Conservation (phyloP, 2,113 vertebrate species). For the Aldabrachelys gigantea region DNA sequence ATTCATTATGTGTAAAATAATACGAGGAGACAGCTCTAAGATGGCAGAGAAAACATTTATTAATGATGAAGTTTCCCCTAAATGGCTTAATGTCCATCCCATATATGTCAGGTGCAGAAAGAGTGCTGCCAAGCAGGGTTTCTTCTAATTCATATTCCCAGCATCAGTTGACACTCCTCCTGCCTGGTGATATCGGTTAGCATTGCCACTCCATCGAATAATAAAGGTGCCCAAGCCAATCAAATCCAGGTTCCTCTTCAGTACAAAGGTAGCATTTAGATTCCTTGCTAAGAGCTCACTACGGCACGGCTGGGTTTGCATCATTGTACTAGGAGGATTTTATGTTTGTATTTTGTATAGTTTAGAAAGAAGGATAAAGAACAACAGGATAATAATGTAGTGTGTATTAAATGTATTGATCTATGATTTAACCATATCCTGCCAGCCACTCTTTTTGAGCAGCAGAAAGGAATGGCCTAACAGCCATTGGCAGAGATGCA, state of each 20-base stretch:
- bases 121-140: not conserved
- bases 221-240: not conserved
- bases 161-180: not conserved
- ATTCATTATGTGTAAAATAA: constrained; percentile 43
- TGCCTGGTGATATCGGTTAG: not conserved
- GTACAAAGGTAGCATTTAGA: not conserved
- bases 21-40: constrained; percentile 41
- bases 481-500: no score
- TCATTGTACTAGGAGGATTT: not conserved
- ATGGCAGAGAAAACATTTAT: constrained; percentile 47
- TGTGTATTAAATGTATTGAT: no score
- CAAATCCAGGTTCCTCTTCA: constrained; percentile 16
- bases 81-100: constrained; percentile 23
- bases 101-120: constrained; percentile 20
- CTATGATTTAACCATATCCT: no score
- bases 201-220: constrained; percentile 5
- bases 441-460: no score
- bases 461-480: no score
- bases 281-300: not conserved
- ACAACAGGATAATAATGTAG: no score
- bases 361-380: no score
- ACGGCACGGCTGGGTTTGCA: not conserved
- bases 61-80: constrained; percentile 50
- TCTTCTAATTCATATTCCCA: not conserved
- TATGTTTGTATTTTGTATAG: no score